These are phyloP conservation scores for Drosophila varians DNA, from an alignment of 1,140 invertebrate genomes.

Conservation along the genomic window DNA sequence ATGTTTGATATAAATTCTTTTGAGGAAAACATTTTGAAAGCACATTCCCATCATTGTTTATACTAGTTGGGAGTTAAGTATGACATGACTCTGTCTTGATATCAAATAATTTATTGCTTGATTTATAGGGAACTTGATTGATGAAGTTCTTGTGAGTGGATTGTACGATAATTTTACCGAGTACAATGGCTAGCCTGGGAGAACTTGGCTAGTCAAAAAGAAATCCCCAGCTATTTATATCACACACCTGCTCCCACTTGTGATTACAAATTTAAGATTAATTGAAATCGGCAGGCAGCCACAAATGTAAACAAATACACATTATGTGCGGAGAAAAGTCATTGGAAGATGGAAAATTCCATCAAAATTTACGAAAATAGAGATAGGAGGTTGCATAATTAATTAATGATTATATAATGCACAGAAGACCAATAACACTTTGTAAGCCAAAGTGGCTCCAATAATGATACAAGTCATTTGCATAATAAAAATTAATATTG, in stretches of 20 bases:
- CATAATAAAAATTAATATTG: conserved; percentile 39
- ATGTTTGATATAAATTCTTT: background rate
- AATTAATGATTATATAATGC: background rate
- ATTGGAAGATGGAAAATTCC: background rate
- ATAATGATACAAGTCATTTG: conserved; percentile 36
- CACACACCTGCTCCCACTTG: conserved; percentile 48
- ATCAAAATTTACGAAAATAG: background rate
- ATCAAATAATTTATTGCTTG: conserved; percentile 64
- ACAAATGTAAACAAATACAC: conserved; percentile 40
- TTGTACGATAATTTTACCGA: conserved; percentile 60
- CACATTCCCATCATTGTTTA: background rate
- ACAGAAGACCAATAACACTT: background rate
- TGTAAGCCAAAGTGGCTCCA: too few relatives aligned
- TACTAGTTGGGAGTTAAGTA: conserved; percentile 26
- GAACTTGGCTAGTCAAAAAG: too few relatives aligned
- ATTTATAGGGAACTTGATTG: conserved; percentile 72
- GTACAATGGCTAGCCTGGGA: background rate
- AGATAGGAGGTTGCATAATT: background rate
- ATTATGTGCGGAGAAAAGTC: background rate
- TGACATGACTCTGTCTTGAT: conserved; percentile 71
- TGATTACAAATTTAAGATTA: conserved; percentile 64
- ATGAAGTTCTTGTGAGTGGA: conserved; percentile 65
- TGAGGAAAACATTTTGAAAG: background rate
- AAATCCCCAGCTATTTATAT: background rate
- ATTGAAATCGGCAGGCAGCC: conserved; percentile 38